These are phyloP conservation scores for Salpingus planirostris DNA, from an alignment of 2,888 invertebrate genomes.

Conservation along the genomic window DNA sequence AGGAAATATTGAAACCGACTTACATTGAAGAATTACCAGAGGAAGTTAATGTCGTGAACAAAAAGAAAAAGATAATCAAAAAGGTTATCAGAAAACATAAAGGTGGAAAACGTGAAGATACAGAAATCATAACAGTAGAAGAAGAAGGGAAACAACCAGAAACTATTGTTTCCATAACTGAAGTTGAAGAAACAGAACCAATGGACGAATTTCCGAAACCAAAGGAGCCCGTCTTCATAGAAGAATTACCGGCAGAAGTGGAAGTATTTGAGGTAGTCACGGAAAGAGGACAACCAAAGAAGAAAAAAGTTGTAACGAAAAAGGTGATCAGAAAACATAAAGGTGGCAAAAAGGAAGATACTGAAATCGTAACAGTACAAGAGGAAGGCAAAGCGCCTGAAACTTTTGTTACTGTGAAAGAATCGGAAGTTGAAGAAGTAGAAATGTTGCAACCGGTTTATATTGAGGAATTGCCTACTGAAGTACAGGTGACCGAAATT, in stretches of 20 bases:
- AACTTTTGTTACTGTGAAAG: conserved; percentile 38
- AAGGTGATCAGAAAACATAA: conserved; percentile 23
- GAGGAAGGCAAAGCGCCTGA: conserved; percentile 36
- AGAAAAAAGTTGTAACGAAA: conserved; percentile 26
- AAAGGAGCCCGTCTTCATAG: conserved; percentile 13
- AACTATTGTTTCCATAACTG: conserved; percentile 34
- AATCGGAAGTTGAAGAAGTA: conserved; percentile 32
- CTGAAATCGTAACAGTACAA: conserved; percentile 29
- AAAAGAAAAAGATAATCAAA: conserved; percentile 25
- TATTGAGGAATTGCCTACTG: conserved; percentile 24
- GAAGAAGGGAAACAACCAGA: conserved; percentile 40
- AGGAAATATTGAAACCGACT: conserved; percentile 11
- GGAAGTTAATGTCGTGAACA: conserved; percentile 32
- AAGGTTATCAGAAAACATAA: conserved; percentile 28
- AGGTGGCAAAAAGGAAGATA: conserved; percentile 26
- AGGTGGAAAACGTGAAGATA: conserved; percentile 26
- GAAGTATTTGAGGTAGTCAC: conserved; percentile 18
- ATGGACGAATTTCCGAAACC: conserved; percentile 5
- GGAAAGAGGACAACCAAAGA: conserved; percentile 26
- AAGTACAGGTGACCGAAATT: conserved; percentile 17
- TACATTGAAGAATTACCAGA: conserved; percentile 26
- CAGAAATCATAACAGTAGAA: conserved; percentile 29
- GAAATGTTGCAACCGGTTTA: conserved; percentile 15
- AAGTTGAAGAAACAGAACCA: conserved; percentile 19
- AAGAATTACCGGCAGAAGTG: conserved; percentile 20